Conservation (phyloP, 2,113 vertebrate species). For the Castor canadensis region DNA sequence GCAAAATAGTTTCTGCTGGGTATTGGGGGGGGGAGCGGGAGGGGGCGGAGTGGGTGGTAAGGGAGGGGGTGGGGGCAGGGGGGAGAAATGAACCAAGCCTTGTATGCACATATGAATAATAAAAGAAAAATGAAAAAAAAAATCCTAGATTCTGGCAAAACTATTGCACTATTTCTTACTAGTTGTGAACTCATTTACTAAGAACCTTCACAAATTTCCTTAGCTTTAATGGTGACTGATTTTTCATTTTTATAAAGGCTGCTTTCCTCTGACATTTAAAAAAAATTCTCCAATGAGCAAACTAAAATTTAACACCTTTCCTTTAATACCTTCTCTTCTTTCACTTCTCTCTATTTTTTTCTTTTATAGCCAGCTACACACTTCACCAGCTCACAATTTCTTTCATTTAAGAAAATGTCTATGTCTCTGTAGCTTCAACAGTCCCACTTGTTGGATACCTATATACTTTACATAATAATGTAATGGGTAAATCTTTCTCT, state of each 20-base stretch:
- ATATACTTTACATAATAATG: too few species aligned
- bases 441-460: not conserved
- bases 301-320: not conserved
- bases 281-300: not conserved
- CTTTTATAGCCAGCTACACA: not conserved
- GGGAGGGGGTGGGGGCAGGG: too few species aligned
- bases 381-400: not conserved
- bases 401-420: not conserved
- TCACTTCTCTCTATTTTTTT: not conserved
- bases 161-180: not conserved
- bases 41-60: too few species aligned
- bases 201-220: not conserved
- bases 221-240: not conserved
- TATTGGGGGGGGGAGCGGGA: too few species aligned
- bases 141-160: not conserved
- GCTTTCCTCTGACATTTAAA: not conserved
- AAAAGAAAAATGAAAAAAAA: too few species aligned
- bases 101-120: too few species aligned
- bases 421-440: not conserved
- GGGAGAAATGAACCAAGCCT: too few species aligned
- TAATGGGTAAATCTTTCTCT: too few species aligned
- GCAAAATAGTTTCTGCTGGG: too few species aligned
- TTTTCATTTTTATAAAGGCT: not conserved
- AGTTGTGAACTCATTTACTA: not conserved
- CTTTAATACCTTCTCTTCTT: not conserved